A percentile compares a stretch with the other conserved stretches of the same genome.
These are phyloP conservation scores for Scaptomyza pallida DNA, from an alignment of 1,140 invertebrate genomes.

Conservation along the genomic window DNA sequence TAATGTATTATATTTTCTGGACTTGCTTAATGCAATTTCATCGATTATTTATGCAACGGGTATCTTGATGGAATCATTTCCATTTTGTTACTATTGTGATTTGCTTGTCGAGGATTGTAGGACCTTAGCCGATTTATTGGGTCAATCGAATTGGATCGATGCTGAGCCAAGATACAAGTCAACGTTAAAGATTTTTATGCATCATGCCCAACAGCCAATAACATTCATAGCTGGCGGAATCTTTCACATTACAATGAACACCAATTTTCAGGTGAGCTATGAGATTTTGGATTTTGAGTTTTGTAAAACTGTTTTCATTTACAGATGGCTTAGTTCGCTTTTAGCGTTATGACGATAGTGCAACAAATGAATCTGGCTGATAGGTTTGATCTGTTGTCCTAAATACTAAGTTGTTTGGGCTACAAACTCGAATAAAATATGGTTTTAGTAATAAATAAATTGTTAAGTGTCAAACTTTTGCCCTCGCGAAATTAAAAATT, in stretches of 20 bases:
- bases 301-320: neutral
- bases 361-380: constrained; percentile 1
- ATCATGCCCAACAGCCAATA: neutral
- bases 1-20: neutral
- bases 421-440: too few species aligned
- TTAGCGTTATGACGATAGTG: constrained; percentile 11
- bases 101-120: neutral
- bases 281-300: too few species aligned
- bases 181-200: neutral
- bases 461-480: too few species aligned
- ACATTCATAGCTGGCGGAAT: constrained; percentile 7
- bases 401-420: too few species aligned
- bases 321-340: constrained; percentile 33
- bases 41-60: neutral
- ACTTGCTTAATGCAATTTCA: neutral
- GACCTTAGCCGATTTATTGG: neutral
- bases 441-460: too few species aligned
- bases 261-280: neutral
- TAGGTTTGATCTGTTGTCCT: neutral
- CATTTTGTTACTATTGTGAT: constrained; percentile 24
- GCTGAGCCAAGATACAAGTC: constrained; percentile 14
- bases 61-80: constrained; percentile 2
- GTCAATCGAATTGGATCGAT: constrained; percentile 9
- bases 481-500: too few species aligned
- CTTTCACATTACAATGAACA: constrained; percentile 18